phyloP scores from a whole-genome alignment of 2,888 invertebrate species.

The Scrobipalpa costella region DNA sequence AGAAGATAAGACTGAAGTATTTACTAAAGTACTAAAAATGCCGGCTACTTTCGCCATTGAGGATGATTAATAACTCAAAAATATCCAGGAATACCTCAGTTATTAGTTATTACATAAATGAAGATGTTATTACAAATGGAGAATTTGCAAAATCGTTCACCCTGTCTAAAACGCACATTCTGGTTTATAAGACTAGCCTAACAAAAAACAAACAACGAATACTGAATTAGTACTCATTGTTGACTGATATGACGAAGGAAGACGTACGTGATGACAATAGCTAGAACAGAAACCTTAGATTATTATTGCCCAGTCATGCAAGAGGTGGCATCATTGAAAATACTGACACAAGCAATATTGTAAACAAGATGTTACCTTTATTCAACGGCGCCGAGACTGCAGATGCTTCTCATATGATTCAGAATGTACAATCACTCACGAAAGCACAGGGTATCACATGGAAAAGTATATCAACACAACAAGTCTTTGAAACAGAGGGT shows the following conservation, averaged over 20 bases:
- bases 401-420: constrained; percentile 3
- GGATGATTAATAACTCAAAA: no score
- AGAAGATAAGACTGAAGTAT: constrained; percentile 23
- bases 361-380: constrained; percentile 61
- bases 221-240: not conserved
- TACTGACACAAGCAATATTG: constrained; percentile 55
- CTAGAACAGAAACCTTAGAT: not conserved
- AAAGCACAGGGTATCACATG: constrained; percentile 47
- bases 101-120: no score
- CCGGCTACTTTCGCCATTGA: not conserved
- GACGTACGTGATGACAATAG: not conserved
- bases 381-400: constrained; percentile 30
- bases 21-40: not conserved
- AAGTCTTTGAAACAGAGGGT: constrained; percentile 45
- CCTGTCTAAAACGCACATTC: not conserved
- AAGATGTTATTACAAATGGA: not conserved
- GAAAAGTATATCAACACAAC: constrained; percentile 42
- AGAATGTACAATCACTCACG: not conserved
- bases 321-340: constrained; percentile 58
- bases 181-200: not conserved
- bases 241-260: not conserved
- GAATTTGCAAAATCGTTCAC: not conserved
- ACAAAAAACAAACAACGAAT: not conserved
- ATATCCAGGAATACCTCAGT: no score
- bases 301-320: constrained; percentile 45